These are phyloP conservation scores for Beris morrisii DNA, from an alignment of 2,888 invertebrate genomes.

Conservation along the genomic window DNA sequence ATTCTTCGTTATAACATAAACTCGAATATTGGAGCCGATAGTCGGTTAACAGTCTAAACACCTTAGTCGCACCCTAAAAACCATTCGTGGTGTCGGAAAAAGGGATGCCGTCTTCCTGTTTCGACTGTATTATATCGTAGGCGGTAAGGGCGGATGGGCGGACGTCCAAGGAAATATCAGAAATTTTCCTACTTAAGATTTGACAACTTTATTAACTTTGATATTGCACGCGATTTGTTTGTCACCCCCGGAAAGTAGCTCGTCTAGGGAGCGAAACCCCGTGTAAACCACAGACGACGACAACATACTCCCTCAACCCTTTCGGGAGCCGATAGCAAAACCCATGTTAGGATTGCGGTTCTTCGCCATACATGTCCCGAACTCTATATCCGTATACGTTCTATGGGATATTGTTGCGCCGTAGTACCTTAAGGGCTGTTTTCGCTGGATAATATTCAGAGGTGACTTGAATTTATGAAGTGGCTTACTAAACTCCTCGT, in stretches of 20 bases:
- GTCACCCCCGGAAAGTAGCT: slow-evolving; percentile 22
- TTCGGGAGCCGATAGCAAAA: slow-evolving; percentile 12
- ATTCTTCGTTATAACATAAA: slow-evolving; percentile 29
- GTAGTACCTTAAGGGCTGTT: slow-evolving; percentile 27
- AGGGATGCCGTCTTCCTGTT: neutral
- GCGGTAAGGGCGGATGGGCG: too few relatives aligned
- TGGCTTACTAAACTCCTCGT: slow-evolving; percentile 28
- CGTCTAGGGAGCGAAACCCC: slow-evolving; percentile 13
- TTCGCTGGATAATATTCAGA: slow-evolving; percentile 33
- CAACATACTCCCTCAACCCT: slow-evolving; percentile 31
- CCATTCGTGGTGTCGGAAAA: neutral
- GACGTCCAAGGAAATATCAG: slow-evolving; percentile 34
- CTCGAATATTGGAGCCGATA: slow-evolving; percentile 19
- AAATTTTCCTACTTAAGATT: slow-evolving; percentile 38
- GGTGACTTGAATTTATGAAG: slow-evolving; percentile 35
- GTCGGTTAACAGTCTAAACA: slow-evolving; percentile 28
- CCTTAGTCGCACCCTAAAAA: neutral
- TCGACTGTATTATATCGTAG: neutral
- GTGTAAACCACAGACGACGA: slow-evolving; percentile 26
- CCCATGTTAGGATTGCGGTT: slow-evolving; percentile 28
- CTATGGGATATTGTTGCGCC: slow-evolving; percentile 27
- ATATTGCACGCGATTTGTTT: slow-evolving; percentile 41
- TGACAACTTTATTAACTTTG: slow-evolving; percentile 42
- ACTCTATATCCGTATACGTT: neutral
- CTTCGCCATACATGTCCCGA: slow-evolving; percentile 17